Percentiles rank a stretch among this genome's conserved stretches.
These are phyloP conservation scores for Megalops atlanticus DNA, from an alignment of 2,113 vertebrate genomes.

Conservation along the genomic window DNA sequence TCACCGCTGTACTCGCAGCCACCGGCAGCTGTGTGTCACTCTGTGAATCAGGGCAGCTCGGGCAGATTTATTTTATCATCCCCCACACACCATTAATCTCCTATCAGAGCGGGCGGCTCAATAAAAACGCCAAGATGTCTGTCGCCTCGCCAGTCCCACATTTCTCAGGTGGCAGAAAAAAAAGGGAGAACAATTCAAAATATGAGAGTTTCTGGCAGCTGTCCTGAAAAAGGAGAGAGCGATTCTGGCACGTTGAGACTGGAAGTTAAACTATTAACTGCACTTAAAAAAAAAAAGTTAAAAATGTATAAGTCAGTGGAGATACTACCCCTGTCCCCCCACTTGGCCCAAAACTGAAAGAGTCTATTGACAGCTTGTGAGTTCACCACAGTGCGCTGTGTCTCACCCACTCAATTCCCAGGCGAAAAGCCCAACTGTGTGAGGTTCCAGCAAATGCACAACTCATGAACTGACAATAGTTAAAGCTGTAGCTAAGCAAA, in stretches of 20 bases:
- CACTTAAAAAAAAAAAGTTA: not conserved
- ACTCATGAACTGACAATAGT: not conserved
- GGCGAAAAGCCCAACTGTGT: not conserved
- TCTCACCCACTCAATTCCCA: not conserved
- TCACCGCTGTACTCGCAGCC: slow-evolving; percentile 56
- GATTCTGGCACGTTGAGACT: slow-evolving; percentile 32
- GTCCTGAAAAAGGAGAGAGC: slow-evolving; percentile 34
- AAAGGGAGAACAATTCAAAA: slow-evolving; percentile 52
- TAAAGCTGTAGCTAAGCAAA: not conserved
- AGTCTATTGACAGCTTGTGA: not conserved
- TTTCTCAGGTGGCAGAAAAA: slow-evolving; percentile 55
- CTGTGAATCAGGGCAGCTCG: slow-evolving; percentile 56
- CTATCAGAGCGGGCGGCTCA: slow-evolving; percentile 59
- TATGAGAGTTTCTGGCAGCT: slow-evolving; percentile 56
- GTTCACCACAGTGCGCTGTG: too few relatives aligned
- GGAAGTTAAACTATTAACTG: not conserved
- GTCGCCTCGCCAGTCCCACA: slow-evolving; percentile 46
- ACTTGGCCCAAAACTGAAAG: not conserved
- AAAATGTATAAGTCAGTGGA: not conserved
- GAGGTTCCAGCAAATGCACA: not conserved
- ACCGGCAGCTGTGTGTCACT: slow-evolving; percentile 61
- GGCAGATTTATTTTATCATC: slow-evolving; percentile 72
- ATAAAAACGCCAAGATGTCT: slow-evolving; percentile 53
- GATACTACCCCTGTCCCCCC: not conserved
- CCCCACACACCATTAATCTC: slow-evolving; percentile 67